Evolutionary conservation across 37 sponge, comb jelly and placozoan genomes (phyloP), one percentile per base, ranked within the genome.

Genomic region (Dysidea cf. avara): DNA sequence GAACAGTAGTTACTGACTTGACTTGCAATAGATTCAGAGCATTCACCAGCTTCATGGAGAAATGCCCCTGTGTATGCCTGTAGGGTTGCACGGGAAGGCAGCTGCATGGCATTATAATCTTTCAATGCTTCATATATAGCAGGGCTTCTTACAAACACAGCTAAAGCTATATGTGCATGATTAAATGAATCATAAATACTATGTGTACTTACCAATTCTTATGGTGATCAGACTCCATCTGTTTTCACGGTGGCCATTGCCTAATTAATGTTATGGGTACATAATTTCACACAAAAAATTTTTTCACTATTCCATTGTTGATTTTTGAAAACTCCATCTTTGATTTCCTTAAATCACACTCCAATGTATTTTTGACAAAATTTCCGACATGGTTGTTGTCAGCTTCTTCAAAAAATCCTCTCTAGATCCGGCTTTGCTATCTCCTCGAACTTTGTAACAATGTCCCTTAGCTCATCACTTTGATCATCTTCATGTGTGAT

Each of bases 111-210:
- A 9, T 25, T n/a, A 64, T 38, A 64, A 64, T 40, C 20, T 29
- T 31, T 64, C 14, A 64, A 25, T n/a, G 65, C 65, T n/a, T 64
- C 65, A 64, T 64, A 30, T 30, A 40, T 40, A 64, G 65, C 32
- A n/a, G 65, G 65, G 18, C 37, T 33, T n/a, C n/a, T n/a, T n/a
- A n/a, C n/a, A n/a, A n/a, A n/a, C n/a, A n/a, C n/a, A n/a, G n/a
- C n/a, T n/a, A n/a, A 50, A 14, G 17, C 17, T 50, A 50, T 17
- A 50, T 50, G 14, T 50, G 53, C 53, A 50, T 50, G 17, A 50
- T 20, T 49, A 40, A 38, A 16, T 38, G 24, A 30, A 40, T 40
- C 16, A 64, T 6, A 14, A 16, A 12, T 7, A 33, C 18, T 64
- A 40, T 64, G 38, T 38, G 20, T 25, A 26, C 24, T 16, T 40